Conservation (phyloP, 2,113 vertebrate species). For the Chloebia gouldiae region DNA sequence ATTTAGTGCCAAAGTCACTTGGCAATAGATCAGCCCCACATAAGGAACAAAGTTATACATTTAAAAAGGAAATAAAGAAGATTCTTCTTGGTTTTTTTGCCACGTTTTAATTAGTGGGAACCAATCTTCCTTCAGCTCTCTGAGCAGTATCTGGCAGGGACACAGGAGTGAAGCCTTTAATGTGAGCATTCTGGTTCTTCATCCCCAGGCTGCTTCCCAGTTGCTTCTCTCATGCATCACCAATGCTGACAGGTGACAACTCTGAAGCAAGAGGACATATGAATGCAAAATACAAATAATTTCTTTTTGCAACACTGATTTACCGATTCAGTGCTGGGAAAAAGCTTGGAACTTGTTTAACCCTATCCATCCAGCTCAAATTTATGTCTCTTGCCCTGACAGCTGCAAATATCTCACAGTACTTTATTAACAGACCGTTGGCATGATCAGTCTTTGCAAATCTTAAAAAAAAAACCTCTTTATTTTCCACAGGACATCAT, state of each 20-base stretch:
- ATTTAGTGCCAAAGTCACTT: neutral
- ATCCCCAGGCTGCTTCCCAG: neutral
- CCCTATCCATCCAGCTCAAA: neutral
- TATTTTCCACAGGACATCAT: neutral
- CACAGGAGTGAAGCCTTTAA: neutral
- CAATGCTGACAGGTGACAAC: neutral
- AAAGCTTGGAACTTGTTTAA: neutral
- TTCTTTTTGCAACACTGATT: neutral
- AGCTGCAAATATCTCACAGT: neutral
- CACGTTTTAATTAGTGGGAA: neutral
- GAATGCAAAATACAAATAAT: neutral
- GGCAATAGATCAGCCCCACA: conserved; percentile 1
- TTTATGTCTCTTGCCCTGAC: neutral
- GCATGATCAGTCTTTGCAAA: neutral
- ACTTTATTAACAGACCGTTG: neutral
- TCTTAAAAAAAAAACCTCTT: neutral
- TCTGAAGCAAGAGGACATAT: neutral
- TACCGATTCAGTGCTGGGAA: neutral
- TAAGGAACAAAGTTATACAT: neutral
- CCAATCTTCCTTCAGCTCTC: neutral
- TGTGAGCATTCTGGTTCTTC: neutral
- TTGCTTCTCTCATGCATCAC: neutral
- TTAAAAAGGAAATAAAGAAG: conserved; percentile 12
- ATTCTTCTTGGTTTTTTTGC: neutral
- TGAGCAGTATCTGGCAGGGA: neutral